These are phyloP conservation scores for Fabriciana adippe DNA, from an alignment of 2,888 invertebrate genomes.

Conservation along the genomic window DNA sequence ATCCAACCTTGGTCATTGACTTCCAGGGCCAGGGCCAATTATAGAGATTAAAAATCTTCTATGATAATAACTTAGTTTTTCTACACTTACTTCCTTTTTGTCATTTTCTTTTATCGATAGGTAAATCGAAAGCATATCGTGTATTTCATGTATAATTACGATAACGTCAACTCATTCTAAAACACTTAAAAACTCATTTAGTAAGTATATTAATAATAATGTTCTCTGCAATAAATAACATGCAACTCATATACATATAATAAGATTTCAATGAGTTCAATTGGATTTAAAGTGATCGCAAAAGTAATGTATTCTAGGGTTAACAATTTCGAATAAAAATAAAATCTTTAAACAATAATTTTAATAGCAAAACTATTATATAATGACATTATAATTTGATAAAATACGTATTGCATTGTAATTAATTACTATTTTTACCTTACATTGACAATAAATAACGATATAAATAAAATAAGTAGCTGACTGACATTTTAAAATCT, in stretches of 20 bases:
- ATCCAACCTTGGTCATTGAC: constrained; percentile 64
- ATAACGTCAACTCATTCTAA: neutral
- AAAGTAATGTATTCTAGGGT: constrained; percentile 11
- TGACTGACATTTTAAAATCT: neutral
- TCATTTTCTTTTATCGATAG: neutral
- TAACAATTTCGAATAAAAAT: neutral
- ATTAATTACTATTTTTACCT: too few relatives aligned
- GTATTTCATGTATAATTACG: neutral
- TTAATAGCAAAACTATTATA: too few relatives aligned
- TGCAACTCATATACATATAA: constrained; percentile 19
- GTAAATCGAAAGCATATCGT: too few relatives aligned
- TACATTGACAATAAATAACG: too few relatives aligned
- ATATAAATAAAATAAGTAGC: too few relatives aligned
- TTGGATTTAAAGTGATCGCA: constrained; percentile 28
- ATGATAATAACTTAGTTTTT: neutral
- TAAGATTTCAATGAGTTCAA: constrained; percentile 25
- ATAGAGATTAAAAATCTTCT: constrained; percentile 40
- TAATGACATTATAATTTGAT: too few relatives aligned
- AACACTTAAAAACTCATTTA: constrained; percentile 2
- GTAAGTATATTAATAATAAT: constrained; percentile 5
- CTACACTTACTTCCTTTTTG: neutral
- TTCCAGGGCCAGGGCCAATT: constrained; percentile 50
- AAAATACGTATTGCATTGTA: too few relatives aligned
- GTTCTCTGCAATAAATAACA: constrained; percentile 14
- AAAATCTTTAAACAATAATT: too few relatives aligned